Evolutionary conservation across 2,113 vertebrate species (phyloP).

Genomic region (Riparia riparia): DNA sequence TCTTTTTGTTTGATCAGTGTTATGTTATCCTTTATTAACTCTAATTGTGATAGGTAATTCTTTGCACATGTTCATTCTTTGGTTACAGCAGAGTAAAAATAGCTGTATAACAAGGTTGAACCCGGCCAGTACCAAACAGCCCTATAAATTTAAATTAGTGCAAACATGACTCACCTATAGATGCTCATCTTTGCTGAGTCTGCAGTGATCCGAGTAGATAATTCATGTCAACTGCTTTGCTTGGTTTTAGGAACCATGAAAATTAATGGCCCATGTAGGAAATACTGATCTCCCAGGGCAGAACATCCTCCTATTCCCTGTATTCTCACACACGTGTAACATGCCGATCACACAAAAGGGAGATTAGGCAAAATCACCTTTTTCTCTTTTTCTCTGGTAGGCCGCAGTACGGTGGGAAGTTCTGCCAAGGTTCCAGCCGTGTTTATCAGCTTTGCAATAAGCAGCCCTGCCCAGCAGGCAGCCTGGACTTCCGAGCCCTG

Average conservation of each 20-base stretch:
- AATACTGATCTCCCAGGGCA: not conserved
- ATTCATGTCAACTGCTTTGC: not conserved
- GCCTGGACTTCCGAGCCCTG: slow-evolving; percentile 89
- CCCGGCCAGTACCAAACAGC: not conserved
- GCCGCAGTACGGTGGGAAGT: slow-evolving; percentile 92
- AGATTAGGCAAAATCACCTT: not conserved
- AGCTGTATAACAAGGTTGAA: not conserved
- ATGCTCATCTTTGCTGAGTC: slow-evolving; percentile 41
- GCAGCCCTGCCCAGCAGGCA: slow-evolving; percentile 76
- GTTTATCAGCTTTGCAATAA: slow-evolving; percentile 90
- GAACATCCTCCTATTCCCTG: not conserved
- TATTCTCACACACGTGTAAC: not conserved
- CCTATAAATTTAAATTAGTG: slow-evolving; percentile 34
- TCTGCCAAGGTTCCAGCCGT: slow-evolving; percentile 88
- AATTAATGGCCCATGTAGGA: not conserved
- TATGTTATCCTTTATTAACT: slow-evolving; percentile 47
- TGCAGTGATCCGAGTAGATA: not conserved
- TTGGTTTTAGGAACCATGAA: not conserved
- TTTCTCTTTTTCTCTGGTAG: slow-evolving; percentile 63
- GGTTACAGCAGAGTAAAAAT: not conserved
- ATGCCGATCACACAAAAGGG: not conserved
- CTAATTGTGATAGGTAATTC: slow-evolving; percentile 22
- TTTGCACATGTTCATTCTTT: slow-evolving; percentile 46
- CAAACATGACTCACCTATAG: slow-evolving; percentile 18
- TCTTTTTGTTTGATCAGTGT: slow-evolving; percentile 26